A percentile compares a stretch with the other conserved stretches of the same genome.
Evolutionary conservation across 1,140 invertebrate species (phyloP).

Genomic region (Hylaeus anthracinus): DNA sequence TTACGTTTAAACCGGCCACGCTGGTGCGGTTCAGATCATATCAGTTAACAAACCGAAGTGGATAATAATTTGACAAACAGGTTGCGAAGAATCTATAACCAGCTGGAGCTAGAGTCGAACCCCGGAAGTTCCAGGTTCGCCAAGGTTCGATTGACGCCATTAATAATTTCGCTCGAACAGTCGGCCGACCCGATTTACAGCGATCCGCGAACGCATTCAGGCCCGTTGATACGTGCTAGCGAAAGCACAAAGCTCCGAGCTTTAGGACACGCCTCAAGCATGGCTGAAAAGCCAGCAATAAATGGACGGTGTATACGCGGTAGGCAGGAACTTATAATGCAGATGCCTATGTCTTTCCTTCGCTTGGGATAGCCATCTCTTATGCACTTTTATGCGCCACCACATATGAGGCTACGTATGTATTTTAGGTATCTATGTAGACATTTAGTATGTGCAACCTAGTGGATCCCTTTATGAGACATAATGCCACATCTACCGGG

Average conservation of each 20-base stretch:
- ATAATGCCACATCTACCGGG: constrained; percentile 47
- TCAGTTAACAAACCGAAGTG: background rate
- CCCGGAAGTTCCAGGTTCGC: background rate
- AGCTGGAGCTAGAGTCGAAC: background rate
- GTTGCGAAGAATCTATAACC: background rate
- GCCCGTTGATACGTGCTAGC: constrained; percentile 61
- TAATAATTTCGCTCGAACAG: constrained; percentile 43
- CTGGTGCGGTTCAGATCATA: no score
- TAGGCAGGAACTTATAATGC: constrained; percentile 73
- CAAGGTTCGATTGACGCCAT: constrained; percentile 23
- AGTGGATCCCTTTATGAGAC: constrained; percentile 40
- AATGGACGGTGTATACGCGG: constrained; percentile 72
- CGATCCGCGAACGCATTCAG: constrained; percentile 48
- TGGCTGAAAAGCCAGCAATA: constrained; percentile 76
- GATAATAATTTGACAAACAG: background rate
- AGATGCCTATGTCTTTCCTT: constrained; percentile 71
- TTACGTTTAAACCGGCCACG: no score
- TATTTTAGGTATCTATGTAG: constrained; percentile 66
- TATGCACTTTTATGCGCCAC: constrained; percentile 78
- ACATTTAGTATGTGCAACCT: constrained; percentile 63
- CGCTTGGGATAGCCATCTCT: constrained; percentile 77
- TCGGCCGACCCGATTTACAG: constrained; percentile 54
- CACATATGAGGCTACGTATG: constrained; percentile 60
- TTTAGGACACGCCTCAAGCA: constrained; percentile 69
- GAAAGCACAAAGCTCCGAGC: constrained; percentile 72